Evolutionary conservation across 1,140 invertebrate genomes (phyloP).

Genomic region (Nylanderia fulva): DNA sequence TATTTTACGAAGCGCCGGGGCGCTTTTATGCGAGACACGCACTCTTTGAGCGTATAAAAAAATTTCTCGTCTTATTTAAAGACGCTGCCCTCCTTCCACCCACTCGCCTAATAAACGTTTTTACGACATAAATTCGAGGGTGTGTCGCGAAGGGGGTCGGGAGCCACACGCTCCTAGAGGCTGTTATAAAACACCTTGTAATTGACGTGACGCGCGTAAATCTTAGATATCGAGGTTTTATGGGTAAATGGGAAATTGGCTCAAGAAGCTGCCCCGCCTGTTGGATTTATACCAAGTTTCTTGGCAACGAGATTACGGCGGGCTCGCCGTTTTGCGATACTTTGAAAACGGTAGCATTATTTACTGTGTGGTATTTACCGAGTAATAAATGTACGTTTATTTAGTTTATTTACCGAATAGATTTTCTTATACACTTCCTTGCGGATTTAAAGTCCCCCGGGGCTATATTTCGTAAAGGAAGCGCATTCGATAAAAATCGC

Average conservation of each 20-base stretch:
- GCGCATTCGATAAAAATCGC: neutral
- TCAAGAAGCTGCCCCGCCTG: constrained; percentile 75
- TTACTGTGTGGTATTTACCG: neutral
- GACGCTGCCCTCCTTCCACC: constrained; percentile 64
- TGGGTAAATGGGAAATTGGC: constrained; percentile 82
- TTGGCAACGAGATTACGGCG: neutral
- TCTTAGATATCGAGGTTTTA: constrained; percentile 85
- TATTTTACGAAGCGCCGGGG: constrained; percentile 66
- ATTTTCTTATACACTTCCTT: neutral
- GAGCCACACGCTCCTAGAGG: constrained; percentile 61
- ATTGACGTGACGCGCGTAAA: constrained; percentile 84
- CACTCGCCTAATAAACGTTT: constrained; percentile 83
- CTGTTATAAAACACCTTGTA: constrained; percentile 85
- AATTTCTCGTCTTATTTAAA: constrained; percentile 85
- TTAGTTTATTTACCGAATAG: neutral
- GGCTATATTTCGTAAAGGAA: neutral
- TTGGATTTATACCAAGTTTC: constrained; percentile 56
- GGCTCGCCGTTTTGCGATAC: neutral
- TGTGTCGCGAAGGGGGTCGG: constrained; percentile 63
- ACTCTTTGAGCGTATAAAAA: constrained; percentile 75
- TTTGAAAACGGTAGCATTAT: neutral
- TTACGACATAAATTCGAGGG: constrained; percentile 85
- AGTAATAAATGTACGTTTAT: neutral
- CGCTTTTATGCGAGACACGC: constrained; percentile 74
- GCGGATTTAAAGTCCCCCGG: neutral